Conservation (phyloP, 2,113 vertebrate genomes). For the Hyaena hyaena region DNA sequence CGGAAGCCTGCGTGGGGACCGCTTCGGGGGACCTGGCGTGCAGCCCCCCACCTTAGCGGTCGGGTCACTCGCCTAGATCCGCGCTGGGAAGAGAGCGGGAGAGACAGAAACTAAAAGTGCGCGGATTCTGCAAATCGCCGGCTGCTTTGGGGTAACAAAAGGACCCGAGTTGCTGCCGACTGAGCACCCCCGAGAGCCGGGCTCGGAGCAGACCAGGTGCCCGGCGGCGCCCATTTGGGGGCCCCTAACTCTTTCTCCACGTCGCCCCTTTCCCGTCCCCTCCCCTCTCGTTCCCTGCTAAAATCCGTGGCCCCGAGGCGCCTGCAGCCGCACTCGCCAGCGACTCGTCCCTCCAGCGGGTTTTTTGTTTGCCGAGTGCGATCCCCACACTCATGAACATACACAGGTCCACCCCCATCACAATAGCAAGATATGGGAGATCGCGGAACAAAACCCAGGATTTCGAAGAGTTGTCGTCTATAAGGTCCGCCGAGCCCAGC, state of each 20-base stretch:
- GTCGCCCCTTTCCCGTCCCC: slow-evolving; percentile 31
- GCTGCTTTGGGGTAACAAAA: slow-evolving; percentile 75
- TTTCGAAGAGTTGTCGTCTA: slow-evolving; percentile 96
- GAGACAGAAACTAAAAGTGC: slow-evolving; percentile 28
- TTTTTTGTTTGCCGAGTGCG: slow-evolving; percentile 54
- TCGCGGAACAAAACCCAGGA: slow-evolving; percentile 99
- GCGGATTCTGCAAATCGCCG: slow-evolving; percentile 28
- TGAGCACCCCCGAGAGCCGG: slow-evolving; percentile 44
- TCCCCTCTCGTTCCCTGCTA: not conserved
- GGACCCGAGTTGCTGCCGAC: slow-evolving; percentile 48
- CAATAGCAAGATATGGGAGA: slow-evolving; percentile 99
- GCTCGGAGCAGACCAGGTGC: slow-evolving; percentile 46
- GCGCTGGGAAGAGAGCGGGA: not conserved
- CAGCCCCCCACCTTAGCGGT: slow-evolving; percentile 17
- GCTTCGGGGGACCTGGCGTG: slow-evolving; percentile 17
- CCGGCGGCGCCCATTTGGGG: slow-evolving; percentile 35
- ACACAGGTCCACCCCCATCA: slow-evolving; percentile 99
- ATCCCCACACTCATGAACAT: slow-evolving; percentile 98
- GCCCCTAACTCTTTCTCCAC: slow-evolving; percentile 54
- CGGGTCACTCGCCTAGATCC: not conserved
- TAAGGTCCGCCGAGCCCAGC: slow-evolving; percentile 95
- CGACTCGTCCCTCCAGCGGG: slow-evolving; percentile 67
- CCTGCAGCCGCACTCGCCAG: slow-evolving; percentile 82
- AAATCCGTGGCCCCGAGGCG: slow-evolving; percentile 75
- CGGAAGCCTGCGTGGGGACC: slow-evolving; percentile 44